Evolutionary conservation across 2,113 vertebrate genomes (phyloP), one percentile per base, ranked within the genome.

Genomic region (Protomyctophum bolini): DNA sequence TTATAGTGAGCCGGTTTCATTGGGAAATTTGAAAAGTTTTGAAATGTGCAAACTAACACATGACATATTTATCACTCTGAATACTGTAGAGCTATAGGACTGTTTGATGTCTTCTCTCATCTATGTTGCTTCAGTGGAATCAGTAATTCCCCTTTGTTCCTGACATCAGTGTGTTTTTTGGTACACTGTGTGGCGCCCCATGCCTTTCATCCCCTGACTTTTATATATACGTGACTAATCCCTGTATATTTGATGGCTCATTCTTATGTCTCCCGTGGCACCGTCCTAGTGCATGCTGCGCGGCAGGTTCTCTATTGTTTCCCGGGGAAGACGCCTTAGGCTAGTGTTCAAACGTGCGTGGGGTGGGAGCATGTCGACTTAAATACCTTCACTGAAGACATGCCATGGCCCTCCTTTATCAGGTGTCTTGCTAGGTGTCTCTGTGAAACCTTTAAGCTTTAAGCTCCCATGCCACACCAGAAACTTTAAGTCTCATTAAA

Each of bases 401-500:
- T 85, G 85, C 84, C 88, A 81, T 46, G 78, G 83, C 76, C 33
- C 79, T 87, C 86, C 88, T 90, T 91, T 91, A 92, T 92, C 90
- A 83, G 80, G 77, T 75, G 85, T 85, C 82, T 88, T 77, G 77
- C 82, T 65, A 50, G 75, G 81, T 87, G 80, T 85, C 50, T n/a
- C 55, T 46, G 48, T 55, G 52, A 76, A 87, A 87, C 72, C 66
- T 68, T 21, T 88, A 86, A 90, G 87, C 90, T 89, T 60, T 6
- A 41, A 85, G 80, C 83, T 81, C 83, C 21, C 56, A 14, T 76
- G 80, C 85, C 86, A 80, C 89, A 91, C 75, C 79, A 70, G 77
- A 89, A 84, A 76, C 70, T 68, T 58, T 91, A 93, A 91, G 93
- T 92, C 91, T 89, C 85, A 87, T 89, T 92, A 94, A 94, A 94